Evolutionary conservation across 2,888 invertebrate genomes (phyloP).

Genomic region (Melieria omissa): DNA sequence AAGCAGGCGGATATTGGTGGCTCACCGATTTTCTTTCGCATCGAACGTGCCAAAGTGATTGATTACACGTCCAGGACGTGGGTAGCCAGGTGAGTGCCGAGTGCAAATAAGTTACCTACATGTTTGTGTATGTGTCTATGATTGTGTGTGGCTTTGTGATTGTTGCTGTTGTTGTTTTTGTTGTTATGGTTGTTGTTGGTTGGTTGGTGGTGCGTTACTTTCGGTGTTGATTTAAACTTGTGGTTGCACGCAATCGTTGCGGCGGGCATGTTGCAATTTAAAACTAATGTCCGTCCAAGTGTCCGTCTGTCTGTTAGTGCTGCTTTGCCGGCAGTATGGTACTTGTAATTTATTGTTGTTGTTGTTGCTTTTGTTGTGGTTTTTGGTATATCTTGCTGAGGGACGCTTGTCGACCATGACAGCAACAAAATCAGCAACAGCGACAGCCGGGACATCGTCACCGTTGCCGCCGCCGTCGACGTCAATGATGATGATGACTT

Average conservation of each 20-base stretch:
- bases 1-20: constrained; percentile 74
- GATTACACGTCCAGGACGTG: constrained; percentile 74
- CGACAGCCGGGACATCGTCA: not conserved
- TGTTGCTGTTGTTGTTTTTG: constrained; percentile 1
- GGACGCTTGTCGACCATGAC: too few species aligned
- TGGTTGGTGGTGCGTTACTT: not conserved
- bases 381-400: not conserved
- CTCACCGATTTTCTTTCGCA: constrained; percentile 74
- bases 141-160: not conserved
- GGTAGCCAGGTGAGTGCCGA: constrained; percentile 69
- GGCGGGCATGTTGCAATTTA: too few species aligned
- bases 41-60: constrained; percentile 71
- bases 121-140: not conserved
- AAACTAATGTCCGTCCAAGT: too few species aligned
- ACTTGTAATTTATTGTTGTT: constrained; percentile 18
- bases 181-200: constrained; percentile 12
- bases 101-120: not conserved
- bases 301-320: not conserved
- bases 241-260: not conserved
- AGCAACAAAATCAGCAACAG: too few species aligned
- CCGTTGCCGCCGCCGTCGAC: not conserved
- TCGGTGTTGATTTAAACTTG: constrained; percentile 16
- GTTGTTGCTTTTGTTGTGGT: not conserved
- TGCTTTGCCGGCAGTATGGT: constrained; percentile 32
- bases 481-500: not conserved